Conservation (phyloP, 2,113 vertebrate genomes). For the Paratilapia polleni region DNA sequence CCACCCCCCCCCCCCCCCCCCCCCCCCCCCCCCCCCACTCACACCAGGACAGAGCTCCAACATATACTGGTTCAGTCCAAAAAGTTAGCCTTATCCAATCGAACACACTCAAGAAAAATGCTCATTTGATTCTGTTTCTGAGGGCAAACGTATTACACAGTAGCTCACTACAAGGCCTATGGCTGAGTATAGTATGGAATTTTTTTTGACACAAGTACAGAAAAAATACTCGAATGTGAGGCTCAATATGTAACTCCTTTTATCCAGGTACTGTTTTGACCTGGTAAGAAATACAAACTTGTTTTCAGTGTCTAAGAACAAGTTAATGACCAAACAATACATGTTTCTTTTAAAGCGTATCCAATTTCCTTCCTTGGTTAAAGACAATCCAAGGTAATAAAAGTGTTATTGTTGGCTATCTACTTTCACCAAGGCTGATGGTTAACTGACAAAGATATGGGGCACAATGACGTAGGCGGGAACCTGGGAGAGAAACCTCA, state of each 20-base stretch:
- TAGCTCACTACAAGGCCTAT: background rate
- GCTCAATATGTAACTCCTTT: background rate
- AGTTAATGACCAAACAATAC: background rate
- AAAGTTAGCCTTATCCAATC: background rate
- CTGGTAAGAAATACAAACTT: background rate
- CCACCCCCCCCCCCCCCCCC: background rate
- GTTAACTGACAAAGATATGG: slow-evolving; percentile 62
- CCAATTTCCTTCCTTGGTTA: background rate
- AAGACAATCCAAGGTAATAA: slow-evolving; percentile 34
- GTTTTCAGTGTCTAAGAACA: slow-evolving; percentile 7
- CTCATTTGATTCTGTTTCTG: background rate
- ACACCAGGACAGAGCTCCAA: background rate
- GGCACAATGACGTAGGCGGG: slow-evolving; percentile 56
- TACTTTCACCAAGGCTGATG: slow-evolving; percentile 43
- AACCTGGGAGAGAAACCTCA: slow-evolving; percentile 64
- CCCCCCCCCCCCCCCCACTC: background rate
- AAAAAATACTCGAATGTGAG: background rate
- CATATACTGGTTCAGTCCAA: background rate
- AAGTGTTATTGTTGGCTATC: slow-evolving; percentile 22
- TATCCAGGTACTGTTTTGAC: background rate
- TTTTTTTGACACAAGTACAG: background rate
- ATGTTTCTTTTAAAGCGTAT: slow-evolving; percentile 16
- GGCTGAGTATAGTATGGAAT: background rate
- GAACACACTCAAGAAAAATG: background rate
- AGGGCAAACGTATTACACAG: background rate